Evolutionary conservation across 1,140 invertebrate species (phyloP).

Genomic region (Argopecten irradians): DNA sequence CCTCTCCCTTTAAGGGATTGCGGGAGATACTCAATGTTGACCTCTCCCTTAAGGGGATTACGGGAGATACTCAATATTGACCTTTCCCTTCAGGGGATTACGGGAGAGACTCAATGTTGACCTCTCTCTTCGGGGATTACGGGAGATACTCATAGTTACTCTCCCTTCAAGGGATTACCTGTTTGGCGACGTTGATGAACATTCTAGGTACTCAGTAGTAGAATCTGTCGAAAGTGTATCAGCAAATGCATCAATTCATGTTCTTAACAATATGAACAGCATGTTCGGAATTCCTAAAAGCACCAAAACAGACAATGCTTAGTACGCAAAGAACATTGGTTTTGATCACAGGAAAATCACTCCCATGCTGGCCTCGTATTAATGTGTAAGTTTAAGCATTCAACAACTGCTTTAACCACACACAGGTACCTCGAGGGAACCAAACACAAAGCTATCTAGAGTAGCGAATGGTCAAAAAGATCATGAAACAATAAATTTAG

Average conservation of each 20-base stretch:
- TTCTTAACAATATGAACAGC: conserved; percentile 31
- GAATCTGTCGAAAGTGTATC: conserved; percentile 52
- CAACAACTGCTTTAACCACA: conserved; percentile 46
- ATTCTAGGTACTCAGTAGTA: conserved; percentile 65
- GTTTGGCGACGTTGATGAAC: conserved; percentile 65
- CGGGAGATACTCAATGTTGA: too few relatives aligned
- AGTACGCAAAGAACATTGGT: conserved; percentile 38
- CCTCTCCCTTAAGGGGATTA: background rate
- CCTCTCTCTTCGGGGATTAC: too few relatives aligned
- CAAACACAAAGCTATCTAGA: conserved; percentile 39
- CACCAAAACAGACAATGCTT: conserved; percentile 47
- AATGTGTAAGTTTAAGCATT: conserved; percentile 53
- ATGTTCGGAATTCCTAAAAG: conserved; percentile 33
- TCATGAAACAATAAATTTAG: background rate
- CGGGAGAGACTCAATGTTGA: too few relatives aligned
- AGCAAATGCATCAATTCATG: conserved; percentile 50
- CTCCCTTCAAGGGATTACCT: conserved; percentile 61
- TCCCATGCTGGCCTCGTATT: conserved; percentile 43
- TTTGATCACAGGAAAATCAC: conserved; percentile 46
- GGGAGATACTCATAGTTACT: too few relatives aligned
- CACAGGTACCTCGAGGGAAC: conserved; percentile 30
- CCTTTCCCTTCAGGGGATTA: too few relatives aligned
- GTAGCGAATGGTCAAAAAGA: background rate
- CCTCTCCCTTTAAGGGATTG: too few relatives aligned
- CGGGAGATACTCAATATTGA: conserved; percentile 16